phyloP scores from a whole-genome alignment of 2,888 invertebrate species.

The Allacma fusca region DNA sequence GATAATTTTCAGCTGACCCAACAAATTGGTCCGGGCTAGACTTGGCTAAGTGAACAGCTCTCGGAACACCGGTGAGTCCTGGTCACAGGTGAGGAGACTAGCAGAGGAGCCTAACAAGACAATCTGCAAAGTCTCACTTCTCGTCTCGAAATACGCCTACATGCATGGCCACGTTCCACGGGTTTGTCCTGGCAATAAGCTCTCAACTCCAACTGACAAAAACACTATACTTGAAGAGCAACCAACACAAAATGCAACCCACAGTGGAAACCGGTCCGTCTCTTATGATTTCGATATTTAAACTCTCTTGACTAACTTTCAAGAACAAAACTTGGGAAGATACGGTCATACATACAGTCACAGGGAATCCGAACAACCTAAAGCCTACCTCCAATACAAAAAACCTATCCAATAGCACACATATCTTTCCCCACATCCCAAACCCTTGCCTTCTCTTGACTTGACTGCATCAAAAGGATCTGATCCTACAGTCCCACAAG shows the following conservation, averaged over 20 bases:
- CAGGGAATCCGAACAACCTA: background rate
- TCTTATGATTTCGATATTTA: background rate
- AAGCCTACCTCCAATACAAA: slow-evolving; percentile 1
- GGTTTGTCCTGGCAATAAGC: slow-evolving; percentile 38
- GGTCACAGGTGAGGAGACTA: slow-evolving; percentile 49
- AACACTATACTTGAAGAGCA: slow-evolving; percentile 26
- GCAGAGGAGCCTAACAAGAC: slow-evolving; percentile 24
- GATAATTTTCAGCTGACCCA: slow-evolving; percentile 18
- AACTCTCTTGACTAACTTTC: no score
- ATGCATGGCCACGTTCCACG: slow-evolving; percentile 50
- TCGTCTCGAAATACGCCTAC: slow-evolving; percentile 50
- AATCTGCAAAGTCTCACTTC: slow-evolving; percentile 45
- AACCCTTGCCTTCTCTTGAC: no score
- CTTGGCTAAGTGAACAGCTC: slow-evolving; percentile 23
- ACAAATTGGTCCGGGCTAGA: slow-evolving; percentile 1
- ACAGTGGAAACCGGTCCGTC: slow-evolving; percentile 46
- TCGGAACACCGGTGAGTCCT: slow-evolving; percentile 36
- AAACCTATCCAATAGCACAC: slow-evolving; percentile 6
- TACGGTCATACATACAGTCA: no score
- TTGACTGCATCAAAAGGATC: no score
- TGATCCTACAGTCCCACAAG: no score
- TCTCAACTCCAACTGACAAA: slow-evolving; percentile 29
- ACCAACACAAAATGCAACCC: slow-evolving; percentile 30
- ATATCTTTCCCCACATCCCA: background rate
- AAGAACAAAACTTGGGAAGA: no score